A percentile compares a stretch with the other conserved stretches of the same genome.
Evolutionary conservation across 2,888 invertebrate genomes (phyloP).

Genomic region (Cantharis flavilabris): DNA sequence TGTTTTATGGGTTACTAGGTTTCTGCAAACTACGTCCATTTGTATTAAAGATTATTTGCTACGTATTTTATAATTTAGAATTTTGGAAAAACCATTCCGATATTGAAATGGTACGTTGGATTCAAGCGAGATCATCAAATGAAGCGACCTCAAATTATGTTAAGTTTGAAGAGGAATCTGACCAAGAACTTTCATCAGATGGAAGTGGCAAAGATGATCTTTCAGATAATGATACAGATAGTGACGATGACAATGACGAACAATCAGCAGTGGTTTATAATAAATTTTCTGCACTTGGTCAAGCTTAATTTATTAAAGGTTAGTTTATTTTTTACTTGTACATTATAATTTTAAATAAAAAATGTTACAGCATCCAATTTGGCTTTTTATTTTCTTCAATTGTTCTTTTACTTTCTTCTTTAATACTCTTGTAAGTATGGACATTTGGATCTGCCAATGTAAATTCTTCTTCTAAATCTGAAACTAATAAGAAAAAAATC

Average conservation of each 20-base stretch:
- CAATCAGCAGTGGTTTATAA: constrained; percentile 14
- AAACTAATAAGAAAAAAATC: not conserved
- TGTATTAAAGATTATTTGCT: constrained; percentile 10
- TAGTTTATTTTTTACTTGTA: no score
- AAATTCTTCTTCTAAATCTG: not conserved
- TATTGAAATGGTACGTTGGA: constrained; percentile 67
- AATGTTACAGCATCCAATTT: not conserved
- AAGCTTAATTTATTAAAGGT: not conserved
- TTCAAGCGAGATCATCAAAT: constrained; percentile 62
- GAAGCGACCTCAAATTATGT: constrained; percentile 19
- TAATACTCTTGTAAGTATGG: not conserved
- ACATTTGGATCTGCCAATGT: not conserved
- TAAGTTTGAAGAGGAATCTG: constrained; percentile 36
- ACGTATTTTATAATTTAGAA: constrained; percentile 52
- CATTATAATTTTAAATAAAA: not conserved
- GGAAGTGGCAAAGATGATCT: constrained; percentile 37
- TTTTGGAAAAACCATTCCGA: constrained; percentile 66
- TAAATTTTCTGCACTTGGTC: constrained; percentile 33
- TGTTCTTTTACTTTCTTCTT: not conserved
- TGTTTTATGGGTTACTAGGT: no score
- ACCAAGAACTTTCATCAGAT: constrained; percentile 1
- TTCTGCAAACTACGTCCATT: not conserved
- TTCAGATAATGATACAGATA: not conserved
- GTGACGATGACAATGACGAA: not conserved
- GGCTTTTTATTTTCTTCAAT: not conserved